Conservation (phyloP, 92 coral and sea anemone species). For the Heteractis magnifica region DNA sequence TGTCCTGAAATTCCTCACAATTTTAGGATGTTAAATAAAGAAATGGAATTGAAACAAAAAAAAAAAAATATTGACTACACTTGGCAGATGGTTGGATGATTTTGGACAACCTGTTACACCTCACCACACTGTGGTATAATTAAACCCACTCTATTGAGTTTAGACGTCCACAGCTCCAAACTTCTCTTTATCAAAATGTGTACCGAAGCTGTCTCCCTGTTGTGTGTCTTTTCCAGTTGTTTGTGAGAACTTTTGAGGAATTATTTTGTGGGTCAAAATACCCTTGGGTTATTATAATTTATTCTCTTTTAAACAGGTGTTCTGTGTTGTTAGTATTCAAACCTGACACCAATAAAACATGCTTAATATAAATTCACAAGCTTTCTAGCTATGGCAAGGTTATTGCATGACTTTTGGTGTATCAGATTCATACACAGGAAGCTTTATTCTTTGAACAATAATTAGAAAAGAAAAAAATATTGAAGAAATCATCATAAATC, state of each 20-base stretch:
- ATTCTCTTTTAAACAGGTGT: conserved; percentile 17
- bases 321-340: conserved; percentile 21
- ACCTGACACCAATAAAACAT: conserved; percentile 7
- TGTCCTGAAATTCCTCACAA: not conserved
- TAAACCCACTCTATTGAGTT: conserved; percentile 3
- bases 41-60: not conserved
- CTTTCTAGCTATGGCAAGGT: conserved; percentile 12
- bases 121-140: conserved; percentile 12
- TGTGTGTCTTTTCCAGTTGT: conserved; percentile 19
- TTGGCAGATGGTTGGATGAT: conserved; percentile 17
- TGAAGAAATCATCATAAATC: not conserved
- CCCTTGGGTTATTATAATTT: conserved; percentile 24
- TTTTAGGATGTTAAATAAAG: not conserved
- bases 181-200: not conserved
- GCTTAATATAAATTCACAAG: conserved; percentile 3
- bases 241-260: not conserved
- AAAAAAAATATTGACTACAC: not conserved
- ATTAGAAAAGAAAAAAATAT: not conserved
- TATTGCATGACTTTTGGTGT: not conserved
- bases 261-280: not conserved
- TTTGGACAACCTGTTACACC: conserved; percentile 11
- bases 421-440: not conserved
- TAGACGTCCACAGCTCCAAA: not conserved
- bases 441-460: conserved; percentile 10
- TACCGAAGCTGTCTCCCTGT: not conserved